Conservation (phyloP, 2,888 invertebrate species). For the Megaustenia siamemsis region DNA sequence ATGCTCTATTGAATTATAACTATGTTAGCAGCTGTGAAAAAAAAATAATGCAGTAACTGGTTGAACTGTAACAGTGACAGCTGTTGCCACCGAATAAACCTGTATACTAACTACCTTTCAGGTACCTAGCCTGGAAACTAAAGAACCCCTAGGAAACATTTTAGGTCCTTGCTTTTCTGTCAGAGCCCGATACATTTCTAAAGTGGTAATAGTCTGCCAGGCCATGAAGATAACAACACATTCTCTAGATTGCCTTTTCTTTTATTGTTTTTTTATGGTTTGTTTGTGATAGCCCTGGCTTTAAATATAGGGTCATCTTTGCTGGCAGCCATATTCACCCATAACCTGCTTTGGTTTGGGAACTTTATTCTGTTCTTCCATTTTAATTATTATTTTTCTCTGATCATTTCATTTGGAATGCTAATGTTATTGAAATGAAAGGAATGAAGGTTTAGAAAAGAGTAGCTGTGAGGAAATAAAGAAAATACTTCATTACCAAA, state of each 20-base stretch:
- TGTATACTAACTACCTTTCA: slow-evolving; percentile 71
- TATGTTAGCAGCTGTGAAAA: too few species aligned
- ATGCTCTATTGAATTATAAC: too few species aligned
- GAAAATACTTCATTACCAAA: too few species aligned
- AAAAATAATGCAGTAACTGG: background rate
- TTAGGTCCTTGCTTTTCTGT: slow-evolving; percentile 46
- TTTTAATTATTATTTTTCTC: background rate
- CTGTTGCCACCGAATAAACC: background rate
- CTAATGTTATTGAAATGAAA: background rate
- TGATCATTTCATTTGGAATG: background rate
- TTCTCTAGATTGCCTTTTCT: background rate
- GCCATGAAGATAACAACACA: background rate
- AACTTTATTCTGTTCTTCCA: background rate
- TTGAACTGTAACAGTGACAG: background rate
- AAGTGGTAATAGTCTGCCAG: slow-evolving; percentile 43
- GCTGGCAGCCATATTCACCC: background rate
- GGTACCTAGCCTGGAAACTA: slow-evolving; percentile 42
- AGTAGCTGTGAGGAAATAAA: too few species aligned
- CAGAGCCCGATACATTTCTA: slow-evolving; percentile 51
- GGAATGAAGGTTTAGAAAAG: background rate
- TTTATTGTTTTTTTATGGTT: slow-evolving; percentile 1
- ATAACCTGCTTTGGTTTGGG: slow-evolving; percentile 37
- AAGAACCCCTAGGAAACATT: slow-evolving; percentile 12
- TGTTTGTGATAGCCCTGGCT: background rate
- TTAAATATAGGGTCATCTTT: slow-evolving; percentile 1